Base-by-base conservation (phyloP, 1,140 invertebrate genomes). In the Drosophila nikananu region DNA sequence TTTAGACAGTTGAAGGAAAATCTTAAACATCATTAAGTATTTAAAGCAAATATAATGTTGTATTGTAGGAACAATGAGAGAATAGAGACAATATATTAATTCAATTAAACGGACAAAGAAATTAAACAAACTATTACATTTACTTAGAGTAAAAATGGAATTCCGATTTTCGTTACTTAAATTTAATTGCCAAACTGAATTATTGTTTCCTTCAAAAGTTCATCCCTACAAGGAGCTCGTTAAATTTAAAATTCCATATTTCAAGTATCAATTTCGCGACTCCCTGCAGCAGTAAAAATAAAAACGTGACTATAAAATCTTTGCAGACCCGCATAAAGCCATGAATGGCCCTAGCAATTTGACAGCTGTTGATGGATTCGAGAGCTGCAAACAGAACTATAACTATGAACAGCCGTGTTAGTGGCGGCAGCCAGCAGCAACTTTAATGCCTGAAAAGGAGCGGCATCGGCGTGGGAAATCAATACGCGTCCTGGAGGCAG, bases 341-440 rank as follows among this genome's bases (percentile, higher is more conserved):
- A 32, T 60, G 35, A 52, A 74, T 61, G 71, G 68, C 44, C 55
- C 27, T 17, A 61, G 71, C 71, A 74, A 73, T 74, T 63, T 81
- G 81, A 83, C 81, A 81, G 73, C 66, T 63, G 77, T 65, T 83
- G 81, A 83, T 81, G 81, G 72, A 84, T 84, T 75, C 68, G 72
- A 51, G 70, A 41, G 37, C 67, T 73, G 70, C 44, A 42, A 73
- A 84, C 77, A 64, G 77, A 62, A 62, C 57, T 55, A 72, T 48
- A 51, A 72, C 65, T 77, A 64, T 64, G 44, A 62, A 58, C 41
- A 54, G 49, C 46, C 62, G 13, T 39, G 63, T 77, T 61, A 55
- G 77, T 80, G 82, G 55, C 79, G 39, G 39, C 39, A 41, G 39
- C 42, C 74, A 35, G 30, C 42, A 27, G 19, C 48, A 49, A 49